Evolutionary conservation across 92 coral and sea anemone species (phyloP).

Genomic region (Umimayanthus chanpuru): DNA sequence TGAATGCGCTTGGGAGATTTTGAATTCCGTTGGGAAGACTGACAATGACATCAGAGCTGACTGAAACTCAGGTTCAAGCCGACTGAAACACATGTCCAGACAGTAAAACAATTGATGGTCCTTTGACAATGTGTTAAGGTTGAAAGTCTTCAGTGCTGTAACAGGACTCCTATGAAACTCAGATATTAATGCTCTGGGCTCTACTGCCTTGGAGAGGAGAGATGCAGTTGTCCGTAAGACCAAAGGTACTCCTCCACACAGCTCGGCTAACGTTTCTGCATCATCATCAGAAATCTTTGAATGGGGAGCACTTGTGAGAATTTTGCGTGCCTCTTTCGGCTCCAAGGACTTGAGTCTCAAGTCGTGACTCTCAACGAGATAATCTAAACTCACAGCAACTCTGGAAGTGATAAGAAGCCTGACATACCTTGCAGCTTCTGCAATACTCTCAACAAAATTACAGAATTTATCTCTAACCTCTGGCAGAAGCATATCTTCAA

Average conservation of each 20-base stretch:
- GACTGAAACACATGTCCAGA: conserved; percentile 80
- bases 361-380: conserved; percentile 69
- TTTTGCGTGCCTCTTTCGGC: conserved; percentile 71
- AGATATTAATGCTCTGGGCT: conserved; percentile 76
- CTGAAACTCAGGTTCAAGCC: conserved; percentile 75
- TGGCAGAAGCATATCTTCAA: conserved; percentile 87
- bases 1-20: conserved; percentile 71
- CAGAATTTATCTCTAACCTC: conserved; percentile 67
- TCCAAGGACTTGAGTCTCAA: conserved; percentile 65
- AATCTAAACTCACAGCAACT: conserved; percentile 65
- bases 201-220: conserved; percentile 76
- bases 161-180: conserved; percentile 93
- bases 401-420: conserved; percentile 82
- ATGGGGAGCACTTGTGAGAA: conserved; percentile 56
- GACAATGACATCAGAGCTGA: conserved; percentile 77
- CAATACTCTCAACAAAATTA: conserved; percentile 74
- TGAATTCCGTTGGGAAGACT: conserved; percentile 89
- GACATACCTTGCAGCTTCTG: conserved; percentile 76
- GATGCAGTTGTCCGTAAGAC: conserved; percentile 92
- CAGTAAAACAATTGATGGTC: conserved; percentile 91
- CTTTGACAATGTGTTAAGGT: conserved; percentile 75
- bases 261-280: conserved; percentile 77
- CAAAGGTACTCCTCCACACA: conserved; percentile 94
- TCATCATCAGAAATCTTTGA: conserved; percentile 64
- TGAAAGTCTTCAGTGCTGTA: conserved; percentile 74